These are phyloP conservation scores for Drosophila pseudoananassae DNA, from an alignment of 1,140 invertebrate genomes.

Conservation along the genomic window DNA sequence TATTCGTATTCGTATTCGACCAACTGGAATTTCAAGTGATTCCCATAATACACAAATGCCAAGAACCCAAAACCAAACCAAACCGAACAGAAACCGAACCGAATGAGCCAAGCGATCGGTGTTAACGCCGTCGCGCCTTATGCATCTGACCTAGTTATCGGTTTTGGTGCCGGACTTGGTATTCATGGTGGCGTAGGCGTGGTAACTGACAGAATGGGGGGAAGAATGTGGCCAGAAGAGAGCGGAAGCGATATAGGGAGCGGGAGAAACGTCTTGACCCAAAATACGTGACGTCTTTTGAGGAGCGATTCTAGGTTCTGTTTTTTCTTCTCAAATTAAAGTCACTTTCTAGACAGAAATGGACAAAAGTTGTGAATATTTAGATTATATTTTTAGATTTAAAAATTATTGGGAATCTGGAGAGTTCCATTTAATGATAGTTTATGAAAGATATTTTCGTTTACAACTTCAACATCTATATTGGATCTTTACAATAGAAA, in stretches of 20 bases:
- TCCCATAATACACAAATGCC: slow-evolving; percentile 54
- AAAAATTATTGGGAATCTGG: too few species aligned
- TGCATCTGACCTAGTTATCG: slow-evolving; percentile 74
- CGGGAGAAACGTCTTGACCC: slow-evolving; percentile 52
- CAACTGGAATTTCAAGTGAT: slow-evolving; percentile 53
- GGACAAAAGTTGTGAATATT: not conserved
- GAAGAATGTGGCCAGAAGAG: slow-evolving; percentile 13
- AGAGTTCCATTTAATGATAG: too few species aligned
- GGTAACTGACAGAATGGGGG: slow-evolving; percentile 44
- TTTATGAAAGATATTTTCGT: too few species aligned
- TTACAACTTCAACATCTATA: too few species aligned
- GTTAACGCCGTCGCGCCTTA: slow-evolving; percentile 70
- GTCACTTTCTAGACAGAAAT: slow-evolving; percentile 50
- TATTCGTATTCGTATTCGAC: slow-evolving; percentile 3
- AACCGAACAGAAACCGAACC: not conserved
- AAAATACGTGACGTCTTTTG: slow-evolving; percentile 42
- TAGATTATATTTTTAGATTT: not conserved
- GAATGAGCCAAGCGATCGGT: slow-evolving; percentile 39
- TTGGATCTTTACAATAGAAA: too few species aligned
- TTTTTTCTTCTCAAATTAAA: slow-evolving; percentile 4
- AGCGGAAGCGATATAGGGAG: slow-evolving; percentile 12
- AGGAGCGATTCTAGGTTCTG: slow-evolving; percentile 23
- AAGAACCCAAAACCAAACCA: slow-evolving; percentile 22
- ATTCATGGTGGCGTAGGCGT: slow-evolving; percentile 76
- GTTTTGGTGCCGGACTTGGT: slow-evolving; percentile 77